Percentiles rank a stretch among this genome's conserved stretches.
Conservation (phyloP, 2,113 vertebrate species). For the Oriolus oriolus region DNA sequence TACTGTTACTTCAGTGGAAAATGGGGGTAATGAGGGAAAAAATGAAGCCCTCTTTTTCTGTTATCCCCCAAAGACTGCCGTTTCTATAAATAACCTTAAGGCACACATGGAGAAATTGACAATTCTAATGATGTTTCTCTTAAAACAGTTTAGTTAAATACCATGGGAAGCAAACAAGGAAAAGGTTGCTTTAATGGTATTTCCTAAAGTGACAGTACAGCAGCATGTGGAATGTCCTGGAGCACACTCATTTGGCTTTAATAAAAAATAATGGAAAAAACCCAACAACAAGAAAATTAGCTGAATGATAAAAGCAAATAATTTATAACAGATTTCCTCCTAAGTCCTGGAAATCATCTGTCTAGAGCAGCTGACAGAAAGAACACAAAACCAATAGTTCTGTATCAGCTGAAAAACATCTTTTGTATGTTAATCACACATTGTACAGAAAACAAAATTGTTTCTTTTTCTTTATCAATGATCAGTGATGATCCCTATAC, state of each 20-base stretch:
- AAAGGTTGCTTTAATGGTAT: neutral
- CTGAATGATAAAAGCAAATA: constrained; percentile 22
- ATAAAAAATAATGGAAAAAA: neutral
- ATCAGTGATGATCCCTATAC: neutral
- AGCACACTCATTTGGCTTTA: constrained; percentile 48
- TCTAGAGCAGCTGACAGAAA: neutral
- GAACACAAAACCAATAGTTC: neutral
- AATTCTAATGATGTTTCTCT: constrained; percentile 19
- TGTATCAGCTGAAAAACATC: neutral
- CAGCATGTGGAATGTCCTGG: constrained; percentile 40
- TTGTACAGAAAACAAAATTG: neutral
- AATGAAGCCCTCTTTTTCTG: neutral
- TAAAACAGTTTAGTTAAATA: constrained; percentile 22
- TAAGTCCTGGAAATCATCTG: constrained; percentile 5
- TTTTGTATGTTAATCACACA: neutral
- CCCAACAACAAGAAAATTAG: constrained; percentile 12
- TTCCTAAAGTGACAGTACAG: constrained; percentile 14
- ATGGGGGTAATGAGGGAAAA: neutral
- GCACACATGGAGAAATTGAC: neutral
- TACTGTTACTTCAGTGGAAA: neutral
- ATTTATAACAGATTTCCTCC: neutral
- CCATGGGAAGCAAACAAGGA: constrained; percentile 20
- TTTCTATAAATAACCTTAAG: constrained; percentile 2
- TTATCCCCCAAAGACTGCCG: neutral
- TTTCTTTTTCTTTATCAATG: neutral